Base-by-base conservation (phyloP, 1,140 invertebrate genomes). In the Eufriesea mexicana region DNA sequence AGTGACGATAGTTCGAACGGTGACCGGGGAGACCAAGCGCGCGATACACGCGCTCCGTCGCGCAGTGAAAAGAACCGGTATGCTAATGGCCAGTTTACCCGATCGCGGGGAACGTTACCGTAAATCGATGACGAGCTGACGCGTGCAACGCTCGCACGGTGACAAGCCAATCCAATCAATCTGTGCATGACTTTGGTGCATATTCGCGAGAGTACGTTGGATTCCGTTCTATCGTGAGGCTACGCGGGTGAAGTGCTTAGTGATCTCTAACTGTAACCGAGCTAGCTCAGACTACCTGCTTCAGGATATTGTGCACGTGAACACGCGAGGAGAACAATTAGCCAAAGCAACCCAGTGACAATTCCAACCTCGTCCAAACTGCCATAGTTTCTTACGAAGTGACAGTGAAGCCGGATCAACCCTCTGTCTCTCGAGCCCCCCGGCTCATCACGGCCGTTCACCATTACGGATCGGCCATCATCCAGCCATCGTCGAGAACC, bases 221-320 rank as follows among this genome's bases (percentile, higher is more conserved):
- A 61, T 55, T 62, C 71, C 5, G 73, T 54, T 55, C 51, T 35
- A 35, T 35, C 49, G 76, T 71, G 28, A 51, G 25, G 42, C 35
- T 84, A 84, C 86, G 87, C 84, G 86, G 73, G 87, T 89, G 84
- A 75, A 89, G 88, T 90, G 88, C 49, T 78, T 55, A 79, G 84
- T 87, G 86, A 70, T 62, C 4, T 57, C 73, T 20, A 61, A 80
- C 45, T 28, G 35, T 35, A 64, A 54, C 49, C 71, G 25, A 71
- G 9, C 25, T 35, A 25, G 57, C 61, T 57, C 42, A 66, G 59
- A 72, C 70, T 35, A 28, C 28, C 16, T 42, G 42, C 59, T 35
- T 61, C 7, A 62, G n/a, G 49, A 67, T 67, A 23, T 14, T 35
- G 71, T 74, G 84, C 23, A 45, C 51, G 7, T 68, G 66, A 49